Evolutionary conservation across 2,113 vertebrate genomes (phyloP).

Genomic region (Phocoena sinus): DNA sequence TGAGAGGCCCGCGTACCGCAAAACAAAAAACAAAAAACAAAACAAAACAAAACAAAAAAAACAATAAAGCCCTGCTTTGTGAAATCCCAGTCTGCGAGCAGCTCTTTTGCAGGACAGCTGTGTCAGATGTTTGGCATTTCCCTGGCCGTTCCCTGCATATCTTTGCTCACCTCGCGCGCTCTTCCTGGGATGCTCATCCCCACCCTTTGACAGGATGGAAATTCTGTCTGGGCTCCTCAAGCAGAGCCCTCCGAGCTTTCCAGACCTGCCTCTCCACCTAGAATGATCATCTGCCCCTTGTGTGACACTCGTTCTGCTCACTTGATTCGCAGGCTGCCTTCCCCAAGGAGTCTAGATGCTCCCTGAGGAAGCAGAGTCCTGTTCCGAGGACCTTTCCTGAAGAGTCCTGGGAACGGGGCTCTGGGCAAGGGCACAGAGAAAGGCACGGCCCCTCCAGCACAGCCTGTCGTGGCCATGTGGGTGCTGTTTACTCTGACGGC

Average conservation of each 20-base stretch:
- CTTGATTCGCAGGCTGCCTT: neutral
- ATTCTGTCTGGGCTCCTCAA: neutral
- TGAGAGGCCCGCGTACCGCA: too few species aligned
- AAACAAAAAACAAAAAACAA: too few species aligned
- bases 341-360: neutral
- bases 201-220: neutral
- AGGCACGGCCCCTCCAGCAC: neutral
- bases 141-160: neutral
- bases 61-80: neutral
- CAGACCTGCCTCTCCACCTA: neutral
- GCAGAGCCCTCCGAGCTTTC: neutral
- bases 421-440: neutral
- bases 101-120: neutral
- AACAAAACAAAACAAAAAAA: too few species aligned
- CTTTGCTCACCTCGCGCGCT: neutral
- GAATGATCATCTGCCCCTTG: neutral
- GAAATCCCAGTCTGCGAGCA: neutral
- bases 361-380: neutral
- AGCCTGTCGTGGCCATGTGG: neutral
- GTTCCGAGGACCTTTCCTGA: neutral
- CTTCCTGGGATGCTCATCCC: neutral
- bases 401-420: neutral
- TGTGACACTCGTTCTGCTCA: neutral
- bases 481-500: neutral
- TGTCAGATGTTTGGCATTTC: neutral